Base-by-base conservation (phyloP, 1,140 invertebrate genomes). In the Diachasmimorpha longicaudata region DNA sequence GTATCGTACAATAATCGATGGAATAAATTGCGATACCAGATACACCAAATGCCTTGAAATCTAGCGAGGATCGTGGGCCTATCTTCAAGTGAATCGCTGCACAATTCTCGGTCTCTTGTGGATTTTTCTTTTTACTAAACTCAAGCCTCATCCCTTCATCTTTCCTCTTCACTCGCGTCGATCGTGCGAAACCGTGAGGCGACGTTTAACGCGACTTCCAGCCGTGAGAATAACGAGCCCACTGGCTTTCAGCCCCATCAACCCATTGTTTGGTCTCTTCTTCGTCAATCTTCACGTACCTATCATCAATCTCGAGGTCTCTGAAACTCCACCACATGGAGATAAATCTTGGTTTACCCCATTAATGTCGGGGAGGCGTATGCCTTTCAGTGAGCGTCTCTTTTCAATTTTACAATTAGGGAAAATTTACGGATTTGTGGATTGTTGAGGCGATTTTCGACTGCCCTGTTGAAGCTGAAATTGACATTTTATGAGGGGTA, bases 121-220 rank as follows among this genome's bases (percentile, higher is more conserved):
- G 8, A 8, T 66, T 25, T 66, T 23, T 66, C 4, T 66, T 66
- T 66, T 25, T 25, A 31, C 31, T 23, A 3, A 0, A 13, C 23
- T 55, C 13, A 1, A 11, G 9, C 39, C 39, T 42, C 39, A 10
- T 4, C 48, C 14, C 23, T 31, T 66, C 23, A 66, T 66, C 19
- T 66, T 25, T 66, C 0, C 25, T 66, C 58, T 66, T 0, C 25
- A 23, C 58, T 66, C 58, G 25, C 23, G 25, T 68, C n/a, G 25
- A 68, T 68, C 66, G 31, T 68, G 66, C 36, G 36, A 68, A 68
- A 68, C 36, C 25, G 36, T 39, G 36, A 39, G 36, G 16, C 36
- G 66, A 37, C 36, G 66, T 68, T 68, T 68, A 68, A 68, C 66
- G 36, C 66, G 36, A 68, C 36, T 68, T 68, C 25, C 25, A 68